Conservation (phyloP, 2,113 vertebrate genomes). For the Podarcis raffonei region DNA sequence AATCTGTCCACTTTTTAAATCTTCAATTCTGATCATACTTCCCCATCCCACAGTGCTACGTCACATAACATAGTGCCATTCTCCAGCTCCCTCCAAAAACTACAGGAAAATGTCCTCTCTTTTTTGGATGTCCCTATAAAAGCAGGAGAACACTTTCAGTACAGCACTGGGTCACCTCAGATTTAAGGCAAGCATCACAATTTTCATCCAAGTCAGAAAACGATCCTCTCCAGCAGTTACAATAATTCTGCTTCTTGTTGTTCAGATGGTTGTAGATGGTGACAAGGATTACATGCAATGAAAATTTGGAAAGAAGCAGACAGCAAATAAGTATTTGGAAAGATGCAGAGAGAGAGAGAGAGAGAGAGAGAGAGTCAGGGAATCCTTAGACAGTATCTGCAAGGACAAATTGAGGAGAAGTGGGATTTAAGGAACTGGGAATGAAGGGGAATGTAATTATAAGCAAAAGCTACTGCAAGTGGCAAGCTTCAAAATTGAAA, state of each 20-base stretch:
- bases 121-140: no score
- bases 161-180: no score
- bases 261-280: background rate
- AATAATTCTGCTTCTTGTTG: background rate
- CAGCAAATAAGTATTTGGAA: background rate
- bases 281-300: background rate
- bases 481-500: background rate
- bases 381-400: background rate
- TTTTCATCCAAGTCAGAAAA: background rate
- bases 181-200: background rate
- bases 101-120: no score
- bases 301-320: background rate
- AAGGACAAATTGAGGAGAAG: background rate
- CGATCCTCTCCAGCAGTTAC: background rate
- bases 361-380: background rate
- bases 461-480: background rate
- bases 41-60: no score
- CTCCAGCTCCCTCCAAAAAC: no score
- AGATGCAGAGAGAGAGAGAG: background rate
- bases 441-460: background rate
- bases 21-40: no score
- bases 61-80: no score
- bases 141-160: no score
- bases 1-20: no score
- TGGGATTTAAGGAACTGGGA: background rate